Evolutionary conservation across 1,140 invertebrate species (phyloP), one percentile per base, ranked within the genome.

Genomic region (Ceratina calcarata): DNA sequence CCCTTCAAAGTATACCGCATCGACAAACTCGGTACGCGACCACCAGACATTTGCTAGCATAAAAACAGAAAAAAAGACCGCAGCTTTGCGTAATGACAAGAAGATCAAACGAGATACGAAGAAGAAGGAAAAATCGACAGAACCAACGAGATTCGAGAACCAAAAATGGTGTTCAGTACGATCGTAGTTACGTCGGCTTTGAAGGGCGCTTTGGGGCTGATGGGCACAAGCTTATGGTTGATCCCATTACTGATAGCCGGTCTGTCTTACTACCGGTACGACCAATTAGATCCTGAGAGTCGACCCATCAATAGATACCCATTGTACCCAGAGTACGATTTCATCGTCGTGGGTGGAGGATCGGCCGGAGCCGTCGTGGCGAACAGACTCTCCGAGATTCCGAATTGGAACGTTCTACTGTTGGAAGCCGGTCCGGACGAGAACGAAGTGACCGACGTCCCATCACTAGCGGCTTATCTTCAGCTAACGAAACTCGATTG

Each of bases 401-500:
- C 94, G 8, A 93, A 95, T 62, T 97, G 97, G 97, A 96, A 95
- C 75, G 95, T 98, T 0, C 93, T 99, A 22, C 93, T 99, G 1
- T 90, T 99, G 27, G 98, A 99, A 93, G 98, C 97, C 10, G 98
- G 98, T 3, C 97, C 96, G 2, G 97, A 98, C 86, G 98, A 99
- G 89, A 98, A 97, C 90, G 96, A 98, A 91, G 96, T 98, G 64
- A 96, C 96, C 0, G 97, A 98, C 87, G 97, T 98, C 20, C 98
- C 97, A 6, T 97, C 97, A 45, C 89, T 98, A 80, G 96, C 97
- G 0, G 97, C 96, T 0, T 98, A 97, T 88, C 92, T 98, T 12
- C 97, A 98, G 91, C 92, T 98, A 65, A 97, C 96, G 66, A 96
- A 97, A 88, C 91, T 98, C 69, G 98, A 99, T 91, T 99, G 98